A percentile compares a stretch with the other conserved stretches of the same genome.
Evolutionary conservation across 2,113 vertebrate genomes (phyloP).

Genomic region (Ovis canadensis): DNA sequence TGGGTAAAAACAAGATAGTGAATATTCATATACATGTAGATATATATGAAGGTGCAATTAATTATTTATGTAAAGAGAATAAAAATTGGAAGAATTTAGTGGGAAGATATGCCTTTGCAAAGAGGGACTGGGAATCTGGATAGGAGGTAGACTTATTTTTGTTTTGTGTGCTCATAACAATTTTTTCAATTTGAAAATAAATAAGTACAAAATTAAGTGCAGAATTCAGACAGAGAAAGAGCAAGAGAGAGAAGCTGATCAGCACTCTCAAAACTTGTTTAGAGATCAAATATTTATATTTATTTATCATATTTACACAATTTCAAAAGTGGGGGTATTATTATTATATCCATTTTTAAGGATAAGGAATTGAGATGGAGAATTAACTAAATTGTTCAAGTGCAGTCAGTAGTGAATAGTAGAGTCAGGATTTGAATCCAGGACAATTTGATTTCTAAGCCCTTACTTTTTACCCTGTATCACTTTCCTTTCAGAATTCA

Average conservation of each 20-base stretch:
- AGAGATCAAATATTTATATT: not conserved
- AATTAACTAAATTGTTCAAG: not conserved
- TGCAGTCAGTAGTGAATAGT: not conserved
- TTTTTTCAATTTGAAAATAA: not conserved
- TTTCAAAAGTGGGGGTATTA: not conserved
- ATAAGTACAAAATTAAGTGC: not conserved
- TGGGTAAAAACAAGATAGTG: not conserved
- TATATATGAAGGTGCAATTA: not conserved
- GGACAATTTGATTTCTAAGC: not conserved
- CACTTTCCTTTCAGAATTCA: not conserved
- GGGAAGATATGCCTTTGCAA: not conserved
- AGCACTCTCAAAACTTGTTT: not conserved
- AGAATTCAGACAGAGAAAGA: not conserved
- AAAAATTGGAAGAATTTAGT: not conserved
- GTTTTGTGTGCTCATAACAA: not conserved
- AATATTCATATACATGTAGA: not conserved
- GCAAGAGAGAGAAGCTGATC: not conserved
- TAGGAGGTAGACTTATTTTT: not conserved
- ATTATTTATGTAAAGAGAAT: not conserved
- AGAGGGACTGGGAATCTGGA: not conserved
- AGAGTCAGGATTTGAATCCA: not conserved
- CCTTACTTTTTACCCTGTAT: not conserved
- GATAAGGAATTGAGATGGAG: not conserved
- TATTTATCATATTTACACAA: not conserved
- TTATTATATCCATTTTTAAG: not conserved